Conservation (phyloP, 1,140 invertebrate species). For the Brachionus angularis region DNA sequence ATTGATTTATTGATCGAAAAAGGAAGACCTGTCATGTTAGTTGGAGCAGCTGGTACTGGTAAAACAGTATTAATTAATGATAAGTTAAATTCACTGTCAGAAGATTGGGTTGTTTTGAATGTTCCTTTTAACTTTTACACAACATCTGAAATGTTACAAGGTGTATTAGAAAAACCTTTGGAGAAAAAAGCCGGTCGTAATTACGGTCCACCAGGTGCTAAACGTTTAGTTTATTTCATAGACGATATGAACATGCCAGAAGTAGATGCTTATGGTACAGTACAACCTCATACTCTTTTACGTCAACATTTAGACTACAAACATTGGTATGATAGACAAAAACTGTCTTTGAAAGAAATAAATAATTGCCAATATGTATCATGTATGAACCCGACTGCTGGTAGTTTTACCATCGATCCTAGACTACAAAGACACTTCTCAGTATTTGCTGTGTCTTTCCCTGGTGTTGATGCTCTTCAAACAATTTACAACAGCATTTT, state of each 20-base stretch:
- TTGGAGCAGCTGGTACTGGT: constrained; percentile 64
- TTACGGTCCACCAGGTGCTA: constrained; percentile 88
- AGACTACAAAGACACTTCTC: constrained; percentile 81
- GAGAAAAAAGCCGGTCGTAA: constrained; percentile 94
- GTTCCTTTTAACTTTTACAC: constrained; percentile 96
- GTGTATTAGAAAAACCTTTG: constrained; percentile 86
- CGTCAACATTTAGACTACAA: constrained; percentile 89
- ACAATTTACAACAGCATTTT: constrained; percentile 76
- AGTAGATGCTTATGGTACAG: constrained; percentile 87
- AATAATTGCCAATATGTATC: constrained; percentile 93
- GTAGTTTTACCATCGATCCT: constrained; percentile 91
- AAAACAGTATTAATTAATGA: constrained; percentile 83
- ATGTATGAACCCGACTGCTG: constrained; percentile 95
- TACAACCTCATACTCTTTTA: constrained; percentile 89
- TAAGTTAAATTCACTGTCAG: constrained; percentile 73
- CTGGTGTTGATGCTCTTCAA: constrained; percentile 75
- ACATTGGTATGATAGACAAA: constrained; percentile 84
- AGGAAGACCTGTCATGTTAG: constrained; percentile 82
- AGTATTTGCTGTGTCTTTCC: constrained; percentile 88
- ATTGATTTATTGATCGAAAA: constrained; percentile 81
- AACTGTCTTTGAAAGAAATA: constrained; percentile 86
- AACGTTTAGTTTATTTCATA: constrained; percentile 89
- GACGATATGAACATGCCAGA: constrained; percentile 98
- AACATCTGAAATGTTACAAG: constrained; percentile 89
- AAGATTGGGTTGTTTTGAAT: constrained; percentile 80